These are phyloP conservation scores for Cryptus armator DNA, from an alignment of 2,888 invertebrate species.

Conservation along the genomic window DNA sequence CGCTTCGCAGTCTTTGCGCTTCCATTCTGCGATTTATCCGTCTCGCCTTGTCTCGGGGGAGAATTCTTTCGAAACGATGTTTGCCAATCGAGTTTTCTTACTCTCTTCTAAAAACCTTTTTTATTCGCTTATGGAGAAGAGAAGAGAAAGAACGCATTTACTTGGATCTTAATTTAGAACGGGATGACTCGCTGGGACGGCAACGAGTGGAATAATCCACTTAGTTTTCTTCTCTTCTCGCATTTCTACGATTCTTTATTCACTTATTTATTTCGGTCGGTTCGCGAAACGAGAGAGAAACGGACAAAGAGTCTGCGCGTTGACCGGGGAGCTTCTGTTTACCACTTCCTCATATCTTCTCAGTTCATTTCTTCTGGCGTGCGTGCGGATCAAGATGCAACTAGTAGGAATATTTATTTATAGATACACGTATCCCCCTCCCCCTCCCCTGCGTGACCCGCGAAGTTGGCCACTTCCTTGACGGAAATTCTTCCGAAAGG, in stretches of 20 bases:
- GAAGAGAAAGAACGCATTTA: not conserved
- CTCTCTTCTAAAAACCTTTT: not conserved
- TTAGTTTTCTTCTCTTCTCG: not conserved
- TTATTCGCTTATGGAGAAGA: not conserved
- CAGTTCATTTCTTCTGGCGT: slow-evolving; percentile 22
- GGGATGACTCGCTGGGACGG: not conserved
- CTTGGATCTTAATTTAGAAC: not conserved
- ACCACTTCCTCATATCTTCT: not conserved
- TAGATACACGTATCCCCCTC: slow-evolving; percentile 18
- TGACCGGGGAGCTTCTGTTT: not conserved
- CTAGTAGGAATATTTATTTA: slow-evolving; percentile 52
- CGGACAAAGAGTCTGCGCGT: slow-evolving; percentile 25
- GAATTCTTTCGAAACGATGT: not conserved
- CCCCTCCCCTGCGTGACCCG: slow-evolving; percentile 16
- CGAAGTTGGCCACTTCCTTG: slow-evolving; percentile 27
- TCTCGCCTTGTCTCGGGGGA: not conserved
- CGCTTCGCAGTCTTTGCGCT: not conserved
- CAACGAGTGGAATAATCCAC: slow-evolving; percentile 29
- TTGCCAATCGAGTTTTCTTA: not conserved
- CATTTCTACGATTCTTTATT: not conserved
- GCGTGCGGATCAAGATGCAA: slow-evolving; percentile 28
- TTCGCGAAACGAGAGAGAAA: slow-evolving; percentile 6
- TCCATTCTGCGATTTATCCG: not conserved
- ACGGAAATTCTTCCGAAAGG: slow-evolving; percentile 38
- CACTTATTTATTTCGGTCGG: not conserved